These are phyloP conservation scores for Papilio gigon DNA, from an alignment of 2,888 invertebrate genomes.

Conservation along the genomic window DNA sequence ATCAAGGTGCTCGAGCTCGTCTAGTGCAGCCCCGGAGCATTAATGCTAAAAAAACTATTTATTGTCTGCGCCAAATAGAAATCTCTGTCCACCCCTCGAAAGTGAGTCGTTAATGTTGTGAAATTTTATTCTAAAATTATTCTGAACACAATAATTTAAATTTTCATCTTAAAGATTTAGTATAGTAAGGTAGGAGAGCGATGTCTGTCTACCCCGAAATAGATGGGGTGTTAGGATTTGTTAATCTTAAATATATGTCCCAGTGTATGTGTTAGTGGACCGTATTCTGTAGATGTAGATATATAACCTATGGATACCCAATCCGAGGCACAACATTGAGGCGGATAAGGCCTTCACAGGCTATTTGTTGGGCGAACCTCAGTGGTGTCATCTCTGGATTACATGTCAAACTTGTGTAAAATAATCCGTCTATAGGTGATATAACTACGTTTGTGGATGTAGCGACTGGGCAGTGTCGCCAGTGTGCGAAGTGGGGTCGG, in stretches of 20 bases:
- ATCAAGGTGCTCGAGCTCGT: constrained; percentile 93
- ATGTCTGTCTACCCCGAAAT: constrained; percentile 6
- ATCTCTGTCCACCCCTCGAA: neutral
- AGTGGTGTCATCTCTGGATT: no score
- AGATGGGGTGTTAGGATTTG: neutral
- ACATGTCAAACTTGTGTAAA: no score
- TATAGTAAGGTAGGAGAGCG: neutral
- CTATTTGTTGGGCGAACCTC: no score
- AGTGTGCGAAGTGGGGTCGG: neutral
- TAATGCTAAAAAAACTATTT: neutral
- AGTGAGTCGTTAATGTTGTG: neutral
- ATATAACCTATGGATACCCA: no score
- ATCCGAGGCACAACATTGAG: no score
- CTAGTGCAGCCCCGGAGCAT: constrained; percentile 62
- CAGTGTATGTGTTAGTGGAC: constrained; percentile 5
- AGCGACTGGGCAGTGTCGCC: neutral
- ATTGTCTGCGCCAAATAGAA: neutral
- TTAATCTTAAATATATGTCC: neutral
- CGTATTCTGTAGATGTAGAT: no score
- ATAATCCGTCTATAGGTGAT: no score
- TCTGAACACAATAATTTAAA: neutral
- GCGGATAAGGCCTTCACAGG: no score
- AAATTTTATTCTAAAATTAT: neutral
- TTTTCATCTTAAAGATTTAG: neutral
- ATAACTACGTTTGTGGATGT: neutral